Evolutionary conservation across 2,113 vertebrate species (phyloP).

Genomic region (Oreocharis arfaki): DNA sequence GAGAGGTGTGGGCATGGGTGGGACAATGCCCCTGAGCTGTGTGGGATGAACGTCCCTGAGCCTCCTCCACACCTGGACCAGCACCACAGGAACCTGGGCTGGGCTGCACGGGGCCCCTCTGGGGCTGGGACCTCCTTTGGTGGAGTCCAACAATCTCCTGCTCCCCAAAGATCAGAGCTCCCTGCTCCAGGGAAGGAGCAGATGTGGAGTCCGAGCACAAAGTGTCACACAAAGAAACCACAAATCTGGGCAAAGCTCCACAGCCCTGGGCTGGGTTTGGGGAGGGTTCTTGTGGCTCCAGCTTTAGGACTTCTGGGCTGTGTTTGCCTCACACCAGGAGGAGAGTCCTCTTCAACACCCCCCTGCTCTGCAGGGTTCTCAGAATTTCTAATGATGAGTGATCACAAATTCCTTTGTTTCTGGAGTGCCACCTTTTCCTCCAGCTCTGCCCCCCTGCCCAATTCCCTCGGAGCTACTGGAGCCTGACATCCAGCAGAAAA

Average conservation of each 20-base stretch:
- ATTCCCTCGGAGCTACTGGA: not conserved
- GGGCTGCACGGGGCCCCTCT: not conserved
- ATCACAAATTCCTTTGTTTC: not conserved
- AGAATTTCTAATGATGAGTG: not conserved
- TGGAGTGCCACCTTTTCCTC: not conserved
- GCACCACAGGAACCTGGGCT: not conserved
- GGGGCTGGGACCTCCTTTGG: not conserved
- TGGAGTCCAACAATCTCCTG: not conserved
- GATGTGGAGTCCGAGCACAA: not conserved
- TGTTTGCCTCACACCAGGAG: not conserved
- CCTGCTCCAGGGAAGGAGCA: not conserved
- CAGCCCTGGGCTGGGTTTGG: not conserved
- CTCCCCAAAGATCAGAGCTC: not conserved
- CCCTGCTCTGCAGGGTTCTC: not conserved
- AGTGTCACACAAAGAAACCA: not conserved
- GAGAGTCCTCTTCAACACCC: not conserved
- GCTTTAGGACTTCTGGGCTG: not conserved
- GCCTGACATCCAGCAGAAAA: not conserved
- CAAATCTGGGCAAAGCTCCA: not conserved
- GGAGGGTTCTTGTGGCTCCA: not conserved
- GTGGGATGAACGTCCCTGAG: too few relatives aligned
- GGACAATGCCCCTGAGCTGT: not conserved
- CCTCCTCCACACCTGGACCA: not conserved
- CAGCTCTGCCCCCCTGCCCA: not conserved
- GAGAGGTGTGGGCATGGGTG: not conserved